These are phyloP conservation scores for Callionymus lyra DNA, from an alignment of 2,113 vertebrate genomes.

Conservation along the genomic window DNA sequence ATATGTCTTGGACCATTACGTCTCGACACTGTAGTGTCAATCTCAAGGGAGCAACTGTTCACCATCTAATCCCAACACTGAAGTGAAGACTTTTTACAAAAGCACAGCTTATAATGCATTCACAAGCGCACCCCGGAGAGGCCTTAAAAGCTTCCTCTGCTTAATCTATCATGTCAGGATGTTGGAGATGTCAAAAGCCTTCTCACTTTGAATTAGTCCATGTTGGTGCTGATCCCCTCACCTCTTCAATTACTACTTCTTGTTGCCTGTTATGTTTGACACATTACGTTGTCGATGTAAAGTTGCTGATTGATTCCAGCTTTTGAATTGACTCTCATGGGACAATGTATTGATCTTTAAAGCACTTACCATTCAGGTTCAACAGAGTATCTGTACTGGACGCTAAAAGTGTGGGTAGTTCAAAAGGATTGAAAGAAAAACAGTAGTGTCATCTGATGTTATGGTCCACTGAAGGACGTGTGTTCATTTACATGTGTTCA, in stretches of 20 bases:
- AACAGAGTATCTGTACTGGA: too few relatives aligned
- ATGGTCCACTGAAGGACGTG: too few relatives aligned
- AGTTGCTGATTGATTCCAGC: too few relatives aligned
- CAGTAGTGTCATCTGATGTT: too few relatives aligned
- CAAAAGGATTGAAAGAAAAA: too few relatives aligned
- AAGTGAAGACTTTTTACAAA: slow-evolving; percentile 28
- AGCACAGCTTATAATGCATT: slow-evolving; percentile 36
- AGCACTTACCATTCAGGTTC: too few relatives aligned
- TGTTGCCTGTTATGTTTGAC: too few relatives aligned
- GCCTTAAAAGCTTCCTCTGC: slow-evolving; percentile 37
- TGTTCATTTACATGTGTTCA: too few relatives aligned
- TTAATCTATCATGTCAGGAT: slow-evolving; percentile 39
- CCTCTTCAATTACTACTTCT: slow-evolving; percentile 21
- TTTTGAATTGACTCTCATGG: too few relatives aligned
- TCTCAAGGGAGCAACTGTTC: slow-evolving; percentile 45
- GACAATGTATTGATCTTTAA: too few relatives aligned
- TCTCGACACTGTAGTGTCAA: slow-evolving; percentile 15
- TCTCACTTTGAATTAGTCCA: slow-evolving; percentile 48
- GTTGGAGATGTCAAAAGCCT: slow-evolving; percentile 28
- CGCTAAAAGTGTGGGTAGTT: too few relatives aligned
- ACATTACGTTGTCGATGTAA: too few relatives aligned
- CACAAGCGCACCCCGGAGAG: slow-evolving; percentile 30
- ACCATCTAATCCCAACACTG: slow-evolving; percentile 37
- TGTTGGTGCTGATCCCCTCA: slow-evolving; percentile 36
- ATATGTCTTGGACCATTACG: slow-evolving; percentile 38